Evolutionary conservation across 2,888 invertebrate genomes (phyloP), one percentile per base, ranked within the genome.

Genomic region (Cetonia aurata): DNA sequence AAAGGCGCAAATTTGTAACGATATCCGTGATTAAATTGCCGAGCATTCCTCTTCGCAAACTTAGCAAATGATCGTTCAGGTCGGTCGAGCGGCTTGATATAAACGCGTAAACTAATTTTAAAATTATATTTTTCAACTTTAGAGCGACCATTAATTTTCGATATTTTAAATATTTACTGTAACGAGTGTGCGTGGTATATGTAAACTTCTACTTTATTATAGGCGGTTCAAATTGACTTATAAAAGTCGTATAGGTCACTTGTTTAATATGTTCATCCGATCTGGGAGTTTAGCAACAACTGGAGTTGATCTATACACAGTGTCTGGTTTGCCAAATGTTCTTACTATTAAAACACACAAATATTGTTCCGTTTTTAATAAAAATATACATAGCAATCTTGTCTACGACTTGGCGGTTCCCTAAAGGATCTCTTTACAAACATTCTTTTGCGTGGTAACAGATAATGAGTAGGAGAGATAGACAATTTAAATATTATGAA

Each of bases 81-180:
- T 33, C 15, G 6, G 33, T 41, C 42, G 56, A 17, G 42, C 57
- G 37, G 46, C 62, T 12, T n/a, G 50, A 65, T 50, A 33, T 50
- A 65, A 65, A 50, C 48, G 62, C 50, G 37, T 65, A 65, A 65
- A 65, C 62, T 50, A 65, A 65, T 65, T 65, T 65, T 65, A 65
- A 65, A 65, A 65, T 65, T 65, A 65, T 65, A 65, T 65, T 65
- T 62, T 65, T 65, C 62, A 50, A 17, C 50, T 65, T 65, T 65
- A 15, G 62, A 65, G 50, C 17, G 50, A 65, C 65, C 65, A 70
- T 70, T 65, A 70, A 70, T 70, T 68, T 68, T 65, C 69, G 69
- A 55, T 59, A 70, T 55, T 70, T 70, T 70, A 70, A 70, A 70
- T 70, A 70, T 70, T 70, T 70, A 70, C 69, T 31, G 69, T 33